Conservation (phyloP, 2,888 invertebrate species). For the Mesorhabditis spiculigera region DNA sequence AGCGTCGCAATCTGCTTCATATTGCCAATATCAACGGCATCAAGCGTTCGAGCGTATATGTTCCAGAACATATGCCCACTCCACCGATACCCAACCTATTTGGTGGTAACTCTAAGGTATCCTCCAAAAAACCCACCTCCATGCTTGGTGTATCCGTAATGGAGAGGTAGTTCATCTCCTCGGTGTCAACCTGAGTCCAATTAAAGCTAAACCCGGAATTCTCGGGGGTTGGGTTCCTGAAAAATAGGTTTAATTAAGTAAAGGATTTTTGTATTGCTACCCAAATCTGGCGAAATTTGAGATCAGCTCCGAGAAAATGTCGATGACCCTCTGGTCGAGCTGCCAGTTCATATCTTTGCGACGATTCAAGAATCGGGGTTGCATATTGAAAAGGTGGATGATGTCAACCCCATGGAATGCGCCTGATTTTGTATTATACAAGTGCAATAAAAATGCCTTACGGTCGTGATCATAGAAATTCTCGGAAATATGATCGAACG, state of each 20-base stretch:
- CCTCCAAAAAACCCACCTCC: constrained; percentile 37
- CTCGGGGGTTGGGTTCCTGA: constrained; percentile 55
- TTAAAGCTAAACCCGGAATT: constrained; percentile 51
- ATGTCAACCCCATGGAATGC: constrained; percentile 58
- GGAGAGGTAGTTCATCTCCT: constrained; percentile 52
- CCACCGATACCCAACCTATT: constrained; percentile 50
- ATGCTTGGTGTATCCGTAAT: constrained; percentile 56
- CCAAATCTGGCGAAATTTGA: constrained; percentile 53
- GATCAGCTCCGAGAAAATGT: constrained; percentile 57
- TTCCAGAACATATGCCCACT: constrained; percentile 59
- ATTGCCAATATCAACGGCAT: constrained; percentile 58
- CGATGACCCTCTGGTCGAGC: constrained; percentile 56
- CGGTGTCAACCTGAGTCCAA: constrained; percentile 49
- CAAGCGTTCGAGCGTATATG: constrained; percentile 53
- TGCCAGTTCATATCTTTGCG: constrained; percentile 58
- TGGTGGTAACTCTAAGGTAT: not conserved
- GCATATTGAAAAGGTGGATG: constrained; percentile 57
- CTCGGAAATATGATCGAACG: constrained; percentile 58
- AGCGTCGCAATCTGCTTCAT: constrained; percentile 49
- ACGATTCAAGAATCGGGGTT: constrained; percentile 49
- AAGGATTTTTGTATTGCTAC: constrained; percentile 28
- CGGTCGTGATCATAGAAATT: constrained; percentile 57
- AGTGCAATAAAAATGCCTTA: constrained; percentile 19
- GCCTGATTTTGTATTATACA: constrained; percentile 29
- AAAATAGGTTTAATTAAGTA: not conserved